Conservation (phyloP, 2,888 invertebrate genomes). For the Pilophorus perplexus region DNA sequence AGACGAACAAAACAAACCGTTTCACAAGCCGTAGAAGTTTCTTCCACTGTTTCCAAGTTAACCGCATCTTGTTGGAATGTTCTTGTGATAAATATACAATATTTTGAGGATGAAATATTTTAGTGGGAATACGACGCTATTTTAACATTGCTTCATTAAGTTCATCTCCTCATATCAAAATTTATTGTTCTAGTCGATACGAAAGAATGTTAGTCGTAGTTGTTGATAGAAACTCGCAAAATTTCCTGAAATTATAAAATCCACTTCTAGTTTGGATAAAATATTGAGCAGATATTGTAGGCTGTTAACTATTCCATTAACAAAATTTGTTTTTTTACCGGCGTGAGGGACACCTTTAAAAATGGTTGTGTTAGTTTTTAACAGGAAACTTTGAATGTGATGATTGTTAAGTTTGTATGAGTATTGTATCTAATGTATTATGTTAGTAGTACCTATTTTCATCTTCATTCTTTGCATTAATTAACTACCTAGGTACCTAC, state of each 20-base stretch:
- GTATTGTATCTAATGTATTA: constrained; percentile 1
- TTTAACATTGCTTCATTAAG: constrained; percentile 17
- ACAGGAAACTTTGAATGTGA: constrained; percentile 1
- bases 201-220: background rate
- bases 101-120: constrained; percentile 23
- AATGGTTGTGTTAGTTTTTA: constrained; percentile 10
- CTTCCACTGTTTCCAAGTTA: background rate
- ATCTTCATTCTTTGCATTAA: too few species aligned
- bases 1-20: too few species aligned
- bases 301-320: constrained; percentile 1
- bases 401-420: constrained; percentile 14
- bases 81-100: constrained; percentile 16
- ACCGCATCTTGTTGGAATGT: background rate
- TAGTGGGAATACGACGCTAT: constrained; percentile 10
- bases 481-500: too few species aligned
- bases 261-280: background rate
- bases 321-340: too few species aligned
- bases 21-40: constrained; percentile 4
- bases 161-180: constrained; percentile 19
- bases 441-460: too few species aligned
- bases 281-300: background rate
- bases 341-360: constrained; percentile 2
- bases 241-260: too few species aligned
- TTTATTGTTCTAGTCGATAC: constrained; percentile 21
- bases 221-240: background rate